phyloP scores from a whole-genome alignment of 2,888 invertebrate species.

The Xanthorhoe designata region DNA sequence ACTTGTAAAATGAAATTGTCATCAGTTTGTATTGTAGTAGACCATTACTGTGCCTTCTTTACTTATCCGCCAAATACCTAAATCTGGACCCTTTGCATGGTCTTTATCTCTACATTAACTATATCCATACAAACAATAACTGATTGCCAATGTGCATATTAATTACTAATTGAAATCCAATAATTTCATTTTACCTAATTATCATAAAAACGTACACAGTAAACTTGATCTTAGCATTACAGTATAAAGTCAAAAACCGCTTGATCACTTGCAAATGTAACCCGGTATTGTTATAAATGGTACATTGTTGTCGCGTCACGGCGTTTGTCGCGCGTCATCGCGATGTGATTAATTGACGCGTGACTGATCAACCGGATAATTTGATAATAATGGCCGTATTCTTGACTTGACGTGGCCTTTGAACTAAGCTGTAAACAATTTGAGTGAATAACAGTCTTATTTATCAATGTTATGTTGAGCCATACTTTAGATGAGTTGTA shows the following conservation, averaged over 20 bases:
- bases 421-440: background rate
- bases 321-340: slow-evolving; percentile 32
- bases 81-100: too few species aligned
- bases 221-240: background rate
- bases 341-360: slow-evolving; percentile 26
- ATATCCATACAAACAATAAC: too few species aligned
- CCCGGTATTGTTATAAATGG: slow-evolving; percentile 8
- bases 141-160: background rate
- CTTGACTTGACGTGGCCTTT: slow-evolving; percentile 10
- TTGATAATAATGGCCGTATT: slow-evolving; percentile 25
- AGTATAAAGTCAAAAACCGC: background rate
- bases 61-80: too few species aligned
- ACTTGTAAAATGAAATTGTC: too few species aligned
- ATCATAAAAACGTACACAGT: too few species aligned
- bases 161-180: background rate
- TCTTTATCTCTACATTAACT: too few species aligned
- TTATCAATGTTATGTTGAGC: background rate
- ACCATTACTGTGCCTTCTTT: too few species aligned
- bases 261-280: slow-evolving; percentile 4
- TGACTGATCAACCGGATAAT: slow-evolving; percentile 30
- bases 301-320: slow-evolving; percentile 22
- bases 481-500: background rate
- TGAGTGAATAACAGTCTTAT: slow-evolving; percentile 2
- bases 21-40: too few species aligned
- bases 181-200: background rate